phyloP scores from a whole-genome alignment of 2,888 invertebrate genomes.

The Cryptosula pallasiana region DNA sequence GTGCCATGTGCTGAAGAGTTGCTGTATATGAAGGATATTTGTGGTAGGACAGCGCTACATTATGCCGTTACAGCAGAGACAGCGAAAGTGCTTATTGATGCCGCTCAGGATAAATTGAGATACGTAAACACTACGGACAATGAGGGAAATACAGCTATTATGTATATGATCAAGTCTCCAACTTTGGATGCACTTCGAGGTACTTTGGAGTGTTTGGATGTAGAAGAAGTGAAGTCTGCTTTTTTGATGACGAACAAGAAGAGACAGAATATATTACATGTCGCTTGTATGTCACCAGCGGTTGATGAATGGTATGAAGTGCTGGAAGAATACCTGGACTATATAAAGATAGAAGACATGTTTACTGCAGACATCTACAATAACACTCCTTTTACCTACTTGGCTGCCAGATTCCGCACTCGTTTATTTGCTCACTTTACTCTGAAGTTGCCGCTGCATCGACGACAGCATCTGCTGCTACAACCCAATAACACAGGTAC shows the following conservation, averaged over 20 bases:
- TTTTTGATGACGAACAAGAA: not conserved
- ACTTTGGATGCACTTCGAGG: not conserved
- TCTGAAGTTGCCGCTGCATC: not conserved
- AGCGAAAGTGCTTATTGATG: no score
- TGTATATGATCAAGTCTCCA: not conserved
- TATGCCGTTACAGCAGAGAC: no score
- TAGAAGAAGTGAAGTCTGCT: no score
- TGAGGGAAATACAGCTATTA: no score
- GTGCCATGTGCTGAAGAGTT: no score
- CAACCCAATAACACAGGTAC: not conserved
- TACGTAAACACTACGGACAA: no score
- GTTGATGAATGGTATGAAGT: not conserved
- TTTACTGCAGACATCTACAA: not conserved
- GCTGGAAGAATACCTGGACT: not conserved
- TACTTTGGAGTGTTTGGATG: not conserved
- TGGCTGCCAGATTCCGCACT: not conserved
- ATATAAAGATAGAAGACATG: not conserved
- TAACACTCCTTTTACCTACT: not conserved
- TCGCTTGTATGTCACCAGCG: not conserved
- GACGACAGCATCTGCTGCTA: not conserved
- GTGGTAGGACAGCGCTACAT: no score
- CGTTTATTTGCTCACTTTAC: not conserved
- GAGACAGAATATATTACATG: not conserved
- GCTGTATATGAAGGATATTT: no score
- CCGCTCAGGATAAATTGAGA: no score